Evolutionary conservation across 2,797 vertebrate species (phyloP).

Genomic region (Ataeniobius toweri): DNA sequence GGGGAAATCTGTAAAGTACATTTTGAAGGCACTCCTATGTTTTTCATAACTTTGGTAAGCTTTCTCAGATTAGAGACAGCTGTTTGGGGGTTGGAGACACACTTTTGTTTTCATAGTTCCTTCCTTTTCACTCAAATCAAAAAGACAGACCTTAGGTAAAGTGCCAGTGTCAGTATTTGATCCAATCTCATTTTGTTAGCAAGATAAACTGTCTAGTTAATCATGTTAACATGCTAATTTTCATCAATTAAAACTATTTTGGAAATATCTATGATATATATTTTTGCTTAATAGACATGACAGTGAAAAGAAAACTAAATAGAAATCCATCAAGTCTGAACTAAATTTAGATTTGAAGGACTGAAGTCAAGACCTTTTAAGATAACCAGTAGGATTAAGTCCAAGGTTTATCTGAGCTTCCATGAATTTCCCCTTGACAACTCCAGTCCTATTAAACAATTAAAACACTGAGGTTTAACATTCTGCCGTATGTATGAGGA

Average conservation of each 20-base stretch:
- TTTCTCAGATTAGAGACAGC: too few species aligned
- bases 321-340: neutral
- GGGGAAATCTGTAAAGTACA: too few species aligned
- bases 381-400: neutral
- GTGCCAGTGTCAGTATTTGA: too few species aligned
- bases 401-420: neutral
- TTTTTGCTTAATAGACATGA: neutral
- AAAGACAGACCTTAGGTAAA: too few species aligned
- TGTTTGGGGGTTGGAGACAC: too few species aligned
- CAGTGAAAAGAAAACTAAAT: neutral
- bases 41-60: too few species aligned
- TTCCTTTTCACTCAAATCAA: too few species aligned
- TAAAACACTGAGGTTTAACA: constrained; percentile 2
- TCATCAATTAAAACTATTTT: neutral
- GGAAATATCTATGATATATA: neutral
- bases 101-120: too few species aligned
- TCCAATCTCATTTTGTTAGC: neutral
- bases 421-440: neutral
- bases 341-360: neutral
- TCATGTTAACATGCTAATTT: too few species aligned
- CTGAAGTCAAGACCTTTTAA: neutral
- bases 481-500: neutral
- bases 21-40: too few species aligned
- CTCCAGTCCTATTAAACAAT: neutral
- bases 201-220: neutral